Percentiles rank a stretch among this genome's conserved stretches.
These are phyloP conservation scores for Agapornis roseicollis DNA, from an alignment of 2,113 vertebrate species.

Conservation along the genomic window DNA sequence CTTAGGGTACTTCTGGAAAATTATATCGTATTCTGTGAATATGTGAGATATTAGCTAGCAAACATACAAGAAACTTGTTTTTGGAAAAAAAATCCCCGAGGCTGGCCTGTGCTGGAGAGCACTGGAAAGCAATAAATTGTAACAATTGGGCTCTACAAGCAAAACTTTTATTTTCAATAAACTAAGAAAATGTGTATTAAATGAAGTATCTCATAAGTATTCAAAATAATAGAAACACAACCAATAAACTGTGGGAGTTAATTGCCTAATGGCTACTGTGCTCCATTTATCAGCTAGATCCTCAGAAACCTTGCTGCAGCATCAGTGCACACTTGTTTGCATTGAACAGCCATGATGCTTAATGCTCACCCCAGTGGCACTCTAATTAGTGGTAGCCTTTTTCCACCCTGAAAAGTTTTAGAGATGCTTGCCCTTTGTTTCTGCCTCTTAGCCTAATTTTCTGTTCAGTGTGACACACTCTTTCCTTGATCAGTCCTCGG, in stretches of 20 bases:
- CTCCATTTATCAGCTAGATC: neutral
- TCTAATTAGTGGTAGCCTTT: slow-evolving; percentile 30
- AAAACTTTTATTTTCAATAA: neutral
- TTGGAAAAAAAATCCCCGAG: neutral
- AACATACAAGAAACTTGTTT: neutral
- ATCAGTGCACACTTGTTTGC: neutral
- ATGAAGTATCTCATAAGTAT: neutral
- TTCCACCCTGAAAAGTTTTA: slow-evolving; percentile 23
- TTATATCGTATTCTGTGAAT: neutral
- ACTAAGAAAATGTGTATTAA: neutral
- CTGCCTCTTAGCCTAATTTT: slow-evolving; percentile 29
- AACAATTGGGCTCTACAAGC: neutral
- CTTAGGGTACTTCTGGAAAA: neutral
- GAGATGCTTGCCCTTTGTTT: slow-evolving; percentile 18
- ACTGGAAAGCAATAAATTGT: neutral
- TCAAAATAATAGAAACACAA: neutral
- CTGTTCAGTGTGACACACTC: neutral
- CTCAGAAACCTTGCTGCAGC: neutral
- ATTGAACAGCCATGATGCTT: slow-evolving; percentile 12
- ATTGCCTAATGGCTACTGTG: slow-evolving; percentile 44
- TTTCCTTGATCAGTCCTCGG: neutral
- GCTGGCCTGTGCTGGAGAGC: neutral
- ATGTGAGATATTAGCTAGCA: neutral
- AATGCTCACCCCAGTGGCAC: neutral
- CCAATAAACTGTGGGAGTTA: neutral